phyloP scores from a whole-genome alignment of 1,140 invertebrate species.

The Panagrolaimus sp. region DNA sequence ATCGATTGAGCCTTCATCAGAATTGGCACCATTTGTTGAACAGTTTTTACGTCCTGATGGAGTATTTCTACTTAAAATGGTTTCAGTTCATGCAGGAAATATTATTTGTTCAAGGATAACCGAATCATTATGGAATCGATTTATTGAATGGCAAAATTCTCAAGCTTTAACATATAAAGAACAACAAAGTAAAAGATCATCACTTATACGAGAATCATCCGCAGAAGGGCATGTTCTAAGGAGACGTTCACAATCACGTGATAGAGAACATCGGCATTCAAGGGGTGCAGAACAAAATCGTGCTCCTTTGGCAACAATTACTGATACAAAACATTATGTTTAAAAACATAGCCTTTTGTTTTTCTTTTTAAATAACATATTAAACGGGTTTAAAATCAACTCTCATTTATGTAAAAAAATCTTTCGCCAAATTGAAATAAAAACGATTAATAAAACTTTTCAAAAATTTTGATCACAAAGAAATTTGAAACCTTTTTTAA shows the following conservation, averaged over 20 bases:
- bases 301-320: slow-evolving; percentile 6
- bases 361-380: no score
- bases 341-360: slow-evolving; percentile 1
- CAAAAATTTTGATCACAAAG: no score
- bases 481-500: no score
- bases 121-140: slow-evolving; percentile 43
- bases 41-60: slow-evolving; percentile 56
- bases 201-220: slow-evolving; percentile 2
- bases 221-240: slow-evolving; percentile 10
- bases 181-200: background rate
- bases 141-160: slow-evolving; percentile 25
- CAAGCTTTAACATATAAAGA: background rate
- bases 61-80: slow-evolving; percentile 59
- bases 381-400: no score
- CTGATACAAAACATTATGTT: slow-evolving; percentile 31
- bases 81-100: slow-evolving; percentile 56
- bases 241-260: slow-evolving; percentile 11
- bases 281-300: background rate
- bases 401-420: no score
- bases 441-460: no score
- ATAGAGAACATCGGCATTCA: slow-evolving; percentile 11
- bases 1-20: slow-evolving; percentile 27
- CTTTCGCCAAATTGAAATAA: no score
- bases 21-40: slow-evolving; percentile 48
- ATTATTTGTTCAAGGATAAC: slow-evolving; percentile 46